phyloP scores from a whole-genome alignment of 2,797 vertebrate species.

The Arremon brunneinucha region DNA sequence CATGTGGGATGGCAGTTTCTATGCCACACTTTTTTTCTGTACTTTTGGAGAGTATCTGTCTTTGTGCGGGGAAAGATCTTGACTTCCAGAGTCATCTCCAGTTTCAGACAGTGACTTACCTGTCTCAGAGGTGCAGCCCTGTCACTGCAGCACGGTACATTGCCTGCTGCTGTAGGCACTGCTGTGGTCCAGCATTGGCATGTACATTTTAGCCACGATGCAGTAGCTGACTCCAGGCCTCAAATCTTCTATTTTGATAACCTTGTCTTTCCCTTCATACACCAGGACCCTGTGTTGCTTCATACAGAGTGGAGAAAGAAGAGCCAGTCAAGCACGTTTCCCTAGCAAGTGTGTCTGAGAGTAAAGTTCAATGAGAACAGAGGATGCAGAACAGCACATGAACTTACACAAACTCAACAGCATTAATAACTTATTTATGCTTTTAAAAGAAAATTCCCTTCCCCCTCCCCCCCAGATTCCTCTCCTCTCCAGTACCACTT shows the following conservation, averaged over 20 bases:
- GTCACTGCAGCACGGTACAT: slow-evolving; percentile 26
- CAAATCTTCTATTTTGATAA: slow-evolving; percentile 51
- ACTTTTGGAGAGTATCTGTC: neutral
- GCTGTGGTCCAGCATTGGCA: slow-evolving; percentile 37
- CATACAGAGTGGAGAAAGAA: neutral
- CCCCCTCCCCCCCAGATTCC: neutral
- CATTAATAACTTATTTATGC: neutral
- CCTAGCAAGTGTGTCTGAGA: neutral
- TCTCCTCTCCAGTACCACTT: neutral
- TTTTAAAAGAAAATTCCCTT: neutral
- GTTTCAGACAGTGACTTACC: neutral
- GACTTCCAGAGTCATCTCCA: neutral
- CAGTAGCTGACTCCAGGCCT: slow-evolving; percentile 54
- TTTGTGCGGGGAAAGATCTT: neutral
- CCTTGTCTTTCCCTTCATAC: slow-evolving; percentile 58
- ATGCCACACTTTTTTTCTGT: neutral
- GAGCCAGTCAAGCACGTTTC: neutral
- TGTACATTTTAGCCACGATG: slow-evolving; percentile 3
- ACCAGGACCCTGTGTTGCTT: slow-evolving; percentile 61
- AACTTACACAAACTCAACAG: neutral
- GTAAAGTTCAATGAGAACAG: neutral
- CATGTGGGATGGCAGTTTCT: neutral
- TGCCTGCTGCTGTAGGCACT: slow-evolving; percentile 60
- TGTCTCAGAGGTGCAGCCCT: neutral
- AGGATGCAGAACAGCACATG: neutral